Conservation (phyloP, 1,140 invertebrate species). For the Laupala kohalensis region DNA sequence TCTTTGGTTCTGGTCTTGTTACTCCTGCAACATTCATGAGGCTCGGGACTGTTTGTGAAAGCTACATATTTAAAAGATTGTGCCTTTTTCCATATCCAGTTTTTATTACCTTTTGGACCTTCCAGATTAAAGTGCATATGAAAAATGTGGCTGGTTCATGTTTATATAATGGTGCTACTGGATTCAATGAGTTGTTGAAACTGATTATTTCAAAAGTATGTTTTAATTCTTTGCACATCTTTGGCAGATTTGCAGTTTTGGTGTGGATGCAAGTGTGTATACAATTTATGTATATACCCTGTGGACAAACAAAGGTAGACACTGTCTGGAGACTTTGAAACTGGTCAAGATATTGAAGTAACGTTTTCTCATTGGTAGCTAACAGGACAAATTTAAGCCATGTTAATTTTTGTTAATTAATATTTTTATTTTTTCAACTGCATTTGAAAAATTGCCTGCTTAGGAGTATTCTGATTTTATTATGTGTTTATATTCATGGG, state of each 20-base stretch:
- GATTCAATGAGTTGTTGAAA: not conserved
- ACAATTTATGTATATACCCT: no score
- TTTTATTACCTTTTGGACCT: not conserved
- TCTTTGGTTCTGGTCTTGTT: not conserved
- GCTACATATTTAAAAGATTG: not conserved
- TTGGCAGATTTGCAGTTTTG: not conserved
- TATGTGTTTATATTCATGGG: no score
- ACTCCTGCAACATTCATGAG: not conserved
- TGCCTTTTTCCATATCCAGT: not conserved
- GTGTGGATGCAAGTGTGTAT: no score
- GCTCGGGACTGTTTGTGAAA: not conserved
- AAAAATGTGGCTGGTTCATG: not conserved
- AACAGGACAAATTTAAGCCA: no score
- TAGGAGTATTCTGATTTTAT: no score
- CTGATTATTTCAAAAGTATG: not conserved
- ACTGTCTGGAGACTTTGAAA: no score
- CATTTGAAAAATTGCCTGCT: no score
- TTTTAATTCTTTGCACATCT: not conserved
- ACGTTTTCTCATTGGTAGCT: no score
- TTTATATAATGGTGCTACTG: not conserved
- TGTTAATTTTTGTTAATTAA: no score
- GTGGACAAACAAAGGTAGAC: no score
- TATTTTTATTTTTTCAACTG: no score
- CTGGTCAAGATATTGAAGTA: no score
- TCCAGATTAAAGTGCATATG: not conserved